phyloP scores from a whole-genome alignment of 2,888 invertebrate species.

The Hyles lineata region DNA sequence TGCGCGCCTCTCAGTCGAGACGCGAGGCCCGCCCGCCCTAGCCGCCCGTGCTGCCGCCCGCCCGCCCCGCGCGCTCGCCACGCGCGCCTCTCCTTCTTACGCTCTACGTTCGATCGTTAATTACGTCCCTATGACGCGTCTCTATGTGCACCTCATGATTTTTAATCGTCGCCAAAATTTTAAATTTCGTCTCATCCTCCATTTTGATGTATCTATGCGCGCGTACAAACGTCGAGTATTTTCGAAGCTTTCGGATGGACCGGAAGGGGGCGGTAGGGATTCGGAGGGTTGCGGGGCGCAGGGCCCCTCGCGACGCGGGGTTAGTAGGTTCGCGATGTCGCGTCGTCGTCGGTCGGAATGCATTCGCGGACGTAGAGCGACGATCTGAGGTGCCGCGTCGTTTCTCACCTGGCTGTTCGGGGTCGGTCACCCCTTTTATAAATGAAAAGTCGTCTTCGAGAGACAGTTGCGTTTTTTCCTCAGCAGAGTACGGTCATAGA shows the following conservation, averaged over 20 bases:
- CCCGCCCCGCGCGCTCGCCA: conserved; percentile 74
- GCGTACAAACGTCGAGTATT: conserved; percentile 77
- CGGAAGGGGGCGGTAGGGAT: conserved; percentile 77
- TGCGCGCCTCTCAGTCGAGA: conserved; percentile 88
- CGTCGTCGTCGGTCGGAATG: conserved; percentile 83
- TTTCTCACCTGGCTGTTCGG: conserved; percentile 70
- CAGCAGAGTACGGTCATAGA: conserved; percentile 42
- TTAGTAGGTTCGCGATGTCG: conserved; percentile 84
- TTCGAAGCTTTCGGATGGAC: conserved; percentile 82
- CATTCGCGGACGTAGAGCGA: conserved; percentile 84
- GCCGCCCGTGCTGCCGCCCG: conserved; percentile 77
- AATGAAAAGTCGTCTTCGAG: conserved; percentile 50
- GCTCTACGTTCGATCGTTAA: conserved; percentile 60
- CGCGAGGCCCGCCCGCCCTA: conserved; percentile 85
- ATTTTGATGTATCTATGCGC: conserved; percentile 67
- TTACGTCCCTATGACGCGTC: conserved; percentile 56
- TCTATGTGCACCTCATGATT: conserved; percentile 50
- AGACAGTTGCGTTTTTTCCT: conserved; percentile 41
- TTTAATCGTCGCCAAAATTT: conserved; percentile 48
- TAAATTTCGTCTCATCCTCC: conserved; percentile 53
- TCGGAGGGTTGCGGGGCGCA: conserved; percentile 81
- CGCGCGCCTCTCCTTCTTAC: conserved; percentile 64
- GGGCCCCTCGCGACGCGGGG: conserved; percentile 82
- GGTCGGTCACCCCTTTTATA: conserved; percentile 70
- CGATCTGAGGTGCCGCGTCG: conserved; percentile 81